A percentile compares a stretch with the other conserved stretches of the same genome.
These are phyloP conservation scores for Eidolon dupreanum DNA, from an alignment of 2,797 vertebrate species.

Conservation along the genomic window DNA sequence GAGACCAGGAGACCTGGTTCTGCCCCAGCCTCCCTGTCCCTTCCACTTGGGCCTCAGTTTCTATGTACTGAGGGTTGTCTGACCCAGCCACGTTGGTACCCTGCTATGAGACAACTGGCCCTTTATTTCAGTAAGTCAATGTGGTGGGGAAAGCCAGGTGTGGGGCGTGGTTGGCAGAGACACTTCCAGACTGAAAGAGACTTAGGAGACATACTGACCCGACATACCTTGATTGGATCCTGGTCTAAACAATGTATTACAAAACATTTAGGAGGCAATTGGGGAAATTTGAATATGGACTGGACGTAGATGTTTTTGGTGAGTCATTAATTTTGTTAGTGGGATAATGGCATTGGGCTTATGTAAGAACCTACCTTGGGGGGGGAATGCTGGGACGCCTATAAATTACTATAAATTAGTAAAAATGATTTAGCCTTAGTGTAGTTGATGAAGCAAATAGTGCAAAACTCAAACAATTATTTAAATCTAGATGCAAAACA, in stretches of 20 bases:
- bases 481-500: neutral
- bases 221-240: neutral
- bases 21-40: neutral
- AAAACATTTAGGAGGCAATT: neutral
- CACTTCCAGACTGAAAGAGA: neutral
- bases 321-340: neutral
- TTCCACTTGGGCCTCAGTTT: neutral
- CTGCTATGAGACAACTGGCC: neutral
- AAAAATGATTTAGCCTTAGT: neutral
- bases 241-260: neutral
- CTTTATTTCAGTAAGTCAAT: neutral
- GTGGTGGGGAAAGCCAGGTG: too few species aligned
- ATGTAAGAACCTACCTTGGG: neutral
- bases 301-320: neutral
- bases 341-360: neutral
- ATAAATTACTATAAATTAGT: neutral
- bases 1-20: neutral
- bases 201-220: neutral
- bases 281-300: neutral
- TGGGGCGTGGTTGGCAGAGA: neutral
- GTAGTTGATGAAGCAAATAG: neutral
- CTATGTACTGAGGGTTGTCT: neutral
- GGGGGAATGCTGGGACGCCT: neutral
- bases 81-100: neutral
- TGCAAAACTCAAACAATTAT: neutral